Evolutionary conservation across 2,888 invertebrate species (phyloP), one percentile per base, ranked within the genome.

Genomic region (Caenorhabditis panamensis): DNA sequence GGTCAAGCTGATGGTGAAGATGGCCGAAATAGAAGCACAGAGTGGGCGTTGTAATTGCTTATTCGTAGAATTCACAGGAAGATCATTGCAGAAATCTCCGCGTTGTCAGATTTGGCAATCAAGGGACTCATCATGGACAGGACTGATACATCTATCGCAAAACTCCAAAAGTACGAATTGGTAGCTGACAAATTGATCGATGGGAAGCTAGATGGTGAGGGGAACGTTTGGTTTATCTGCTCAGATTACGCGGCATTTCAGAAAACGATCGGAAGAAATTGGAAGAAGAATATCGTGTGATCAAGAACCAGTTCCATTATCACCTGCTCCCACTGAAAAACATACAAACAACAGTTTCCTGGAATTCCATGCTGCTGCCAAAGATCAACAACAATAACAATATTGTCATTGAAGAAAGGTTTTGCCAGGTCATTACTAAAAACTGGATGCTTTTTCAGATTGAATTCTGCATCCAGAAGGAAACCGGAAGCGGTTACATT

Each of bases 11-110:
- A 94, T 97, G 91, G 95, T 96, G 89, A 94, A 95, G 85, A 96
- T 97, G 47, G 96, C 97, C 91, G 95, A 96, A 92, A 93, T 96
- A 71, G 97, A 97, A 92, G 96, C 96, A 0, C 96, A 96, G 91
- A 97, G 96, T 92, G 94, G 83, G 88, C 71, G 59, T 67, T 61
- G 24, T 36, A 18, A 59, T 37, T 36, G 51, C 22, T 20, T 54
- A 62, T 56, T 76, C 53, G 24, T 18, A 53, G 28, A 37, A 31
- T 24, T 44, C 24, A n/a, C 18, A 16, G 41, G 22, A 47, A 49
- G 36, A 28, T 31, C 37, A 6, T 80, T 88, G 62, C 73, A 90
- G 90, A 88, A 76, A 86, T 89, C 53, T 88, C 89, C 16, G 84
- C 89, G 1, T 69, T 84, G 56, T 89, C 88, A 8, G 90, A 90